Evolutionary conservation across 64 coral and sea anemone species (phyloP), one percentile per base, ranked within the genome.

Genomic region (Montipora cactus): DNA sequence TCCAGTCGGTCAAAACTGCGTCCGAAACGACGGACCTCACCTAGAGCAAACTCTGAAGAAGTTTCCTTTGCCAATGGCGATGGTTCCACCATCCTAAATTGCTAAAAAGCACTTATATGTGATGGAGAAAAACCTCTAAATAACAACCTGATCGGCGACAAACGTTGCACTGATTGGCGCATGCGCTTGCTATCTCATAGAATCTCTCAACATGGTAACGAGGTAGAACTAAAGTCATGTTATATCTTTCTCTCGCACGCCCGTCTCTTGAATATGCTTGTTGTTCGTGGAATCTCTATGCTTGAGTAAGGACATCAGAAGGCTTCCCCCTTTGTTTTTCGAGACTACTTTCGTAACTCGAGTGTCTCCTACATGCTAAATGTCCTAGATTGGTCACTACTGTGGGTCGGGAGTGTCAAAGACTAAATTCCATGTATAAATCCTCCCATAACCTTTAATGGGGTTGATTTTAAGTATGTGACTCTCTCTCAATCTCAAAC

Each of bases 141-240:
- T 44, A 45, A 1, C 25, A 37, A 74, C 37, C 74, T 76, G 74
- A 76, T 76, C 74, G 74, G 37, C 74, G 74, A 76, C 74, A 76
- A 76, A 76, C 74, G 28, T 76, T 76, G 74, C 74, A 76, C 86
- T 88, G 86, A 88, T 88, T 88, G 86, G 86, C 86, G 68, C 86
- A 88, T 88, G 86, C 86, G 68, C 86, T 88, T 88, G 86, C 86
- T 88, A 76, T 88, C 86, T 88, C 68, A 88, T 88, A 69, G n/a
- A 88, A 88, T 88, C 68, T 75, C 85, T 88, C 48, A 79, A 18
- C 77, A 79, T 79, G 74, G 74, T 76, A 76, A 76, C 74, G 44
- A 76, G 74, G 74, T 88, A 87, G 62, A 67, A 67, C 2, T 37
- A 74, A 74, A 9, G 71, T 22, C 23, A 37, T 25, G 10, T 7